Evolutionary conservation across 2,888 invertebrate genomes (phyloP), one percentile per base, ranked within the genome.

Genomic region (Hirtodrosophila duncani): DNA sequence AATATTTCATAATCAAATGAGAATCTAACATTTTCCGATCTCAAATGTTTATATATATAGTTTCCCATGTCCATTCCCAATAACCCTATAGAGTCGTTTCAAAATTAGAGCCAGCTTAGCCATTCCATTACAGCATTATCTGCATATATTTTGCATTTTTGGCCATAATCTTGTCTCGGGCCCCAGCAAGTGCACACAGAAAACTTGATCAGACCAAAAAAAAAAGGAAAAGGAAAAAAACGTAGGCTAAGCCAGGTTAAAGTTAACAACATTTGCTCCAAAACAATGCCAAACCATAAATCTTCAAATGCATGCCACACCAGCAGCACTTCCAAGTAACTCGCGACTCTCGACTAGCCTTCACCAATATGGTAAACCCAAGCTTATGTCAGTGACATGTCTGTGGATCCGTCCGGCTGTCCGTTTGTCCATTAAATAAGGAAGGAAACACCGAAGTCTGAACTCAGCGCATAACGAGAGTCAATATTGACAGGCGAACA

Each of bases 401-500:
- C 72, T 59, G 62, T 50, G 59, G 62, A 61, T 68, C 53, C 49
- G 77, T 42, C 39, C 51, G 43, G 18, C 37, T 26, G 56, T 36
- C 43, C 36, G 37, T 26, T 37, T 29, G 56, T 77, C 77, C 77
- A 77, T 77, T 77, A 80, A 77, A 77, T 80, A 80, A 75, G 75
- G 81, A 78, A 80, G 75, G 72, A 80, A 75, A 69, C 67, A 63
- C 62, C 60, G 43, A 67, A 60, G n/a, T n/a, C 64, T 63, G 64
- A 67, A 63, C 68, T 50, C n/a, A n/a, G 78, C 74, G 66, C 77
- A 79, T 71, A 80, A 80, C 80, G 72, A 77, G 72, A 80, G 77
- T 74, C 74, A 74, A 74, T 79, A 79, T 79, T 74, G 80, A 79
- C 80, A 74, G 72, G 64, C 71, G 80, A 77, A 79, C 77, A 77